Base-by-base conservation (phyloP, 2,113 vertebrate genomes). In the Solea senegalensis region DNA sequence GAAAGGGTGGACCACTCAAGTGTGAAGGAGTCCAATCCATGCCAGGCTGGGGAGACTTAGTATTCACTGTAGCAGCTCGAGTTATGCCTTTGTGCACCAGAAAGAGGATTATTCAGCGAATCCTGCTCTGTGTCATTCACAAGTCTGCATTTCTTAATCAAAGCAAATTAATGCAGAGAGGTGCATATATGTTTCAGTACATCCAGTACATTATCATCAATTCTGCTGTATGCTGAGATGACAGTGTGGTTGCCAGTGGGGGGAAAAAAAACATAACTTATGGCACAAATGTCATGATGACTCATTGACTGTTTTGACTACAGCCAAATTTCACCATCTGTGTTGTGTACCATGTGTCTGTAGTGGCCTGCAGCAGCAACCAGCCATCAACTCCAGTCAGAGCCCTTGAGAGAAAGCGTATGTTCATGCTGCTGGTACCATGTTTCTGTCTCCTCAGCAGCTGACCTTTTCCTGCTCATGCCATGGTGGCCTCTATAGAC, bases 61-160 rank as follows among this genome's bases (percentile, higher is more conserved):
- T 56, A 78, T 88, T 85, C 85, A 88, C 76, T 81, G 83, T 85
- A 53, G 86, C 86, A 85, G 83, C 86, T 88, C 82, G 83, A 84
- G 71, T 88, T 82, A 28, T 68, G 89, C 78, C 73, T 86, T 88
- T 88, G 86, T 90, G 85, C 87, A 79, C 72, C 72, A 85, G 80
- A 86, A 89, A 88, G 80, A 69, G 86, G 88, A 90, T 89, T 89
- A 89, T 90, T 88, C 83, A 70, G 74, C 34, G 56, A 83, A 84
- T 81, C 85, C 87, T 49, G 85, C 82, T 86, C 76, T 72, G 73
- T 86, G 89, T 87, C 87, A 85, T 82, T 85, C 85, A 81, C 62
- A 0, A 79, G 68, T 72, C 78, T 71, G 67, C 80, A 65, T 81
- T 89, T 87, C 69, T 74, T 86, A 82, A 87, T 87, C 72, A 87